phyloP scores from a whole-genome alignment of 2,888 invertebrate genomes.

The Nemoura dubitans region DNA sequence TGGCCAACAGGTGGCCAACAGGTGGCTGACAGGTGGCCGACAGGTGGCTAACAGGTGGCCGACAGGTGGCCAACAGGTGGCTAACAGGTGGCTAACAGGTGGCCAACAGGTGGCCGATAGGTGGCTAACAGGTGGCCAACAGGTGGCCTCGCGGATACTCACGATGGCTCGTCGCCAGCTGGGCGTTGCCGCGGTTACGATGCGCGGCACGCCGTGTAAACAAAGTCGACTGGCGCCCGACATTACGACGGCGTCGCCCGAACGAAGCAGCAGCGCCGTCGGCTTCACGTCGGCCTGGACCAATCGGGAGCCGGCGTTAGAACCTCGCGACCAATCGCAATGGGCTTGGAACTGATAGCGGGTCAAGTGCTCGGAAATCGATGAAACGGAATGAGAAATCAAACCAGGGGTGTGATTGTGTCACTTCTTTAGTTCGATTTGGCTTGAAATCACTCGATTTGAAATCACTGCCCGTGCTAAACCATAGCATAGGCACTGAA shows the following conservation, averaged over 20 bases:
- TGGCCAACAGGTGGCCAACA: background rate
- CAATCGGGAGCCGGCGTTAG: too few species aligned
- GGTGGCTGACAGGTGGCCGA: too few species aligned
- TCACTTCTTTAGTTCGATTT: too few species aligned
- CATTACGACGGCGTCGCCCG: constrained; percentile 95
- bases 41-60: too few species aligned
- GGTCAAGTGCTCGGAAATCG: too few species aligned
- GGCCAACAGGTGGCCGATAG: background rate
- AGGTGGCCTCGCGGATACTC: background rate
- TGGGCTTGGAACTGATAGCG: too few species aligned
- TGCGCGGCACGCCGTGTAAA: constrained; percentile 94
- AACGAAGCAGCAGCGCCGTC: constrained; percentile 77
- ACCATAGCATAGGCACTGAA: too few species aligned
- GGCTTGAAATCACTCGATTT: too few species aligned
- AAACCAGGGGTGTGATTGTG: too few species aligned
- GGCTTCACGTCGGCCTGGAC: constrained; percentile 66
- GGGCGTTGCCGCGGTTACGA: constrained; percentile 58
- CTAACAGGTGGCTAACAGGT: background rate
- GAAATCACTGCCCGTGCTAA: too few species aligned
- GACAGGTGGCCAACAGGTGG: background rate
- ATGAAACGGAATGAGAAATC: too few species aligned
- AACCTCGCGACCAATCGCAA: too few species aligned
- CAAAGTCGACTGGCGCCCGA: constrained; percentile 81
- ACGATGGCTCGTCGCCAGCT: background rate
- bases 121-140: background rate